These are phyloP conservation scores for Phengaris arion DNA, from an alignment of 2,888 invertebrate species.

Conservation along the genomic window DNA sequence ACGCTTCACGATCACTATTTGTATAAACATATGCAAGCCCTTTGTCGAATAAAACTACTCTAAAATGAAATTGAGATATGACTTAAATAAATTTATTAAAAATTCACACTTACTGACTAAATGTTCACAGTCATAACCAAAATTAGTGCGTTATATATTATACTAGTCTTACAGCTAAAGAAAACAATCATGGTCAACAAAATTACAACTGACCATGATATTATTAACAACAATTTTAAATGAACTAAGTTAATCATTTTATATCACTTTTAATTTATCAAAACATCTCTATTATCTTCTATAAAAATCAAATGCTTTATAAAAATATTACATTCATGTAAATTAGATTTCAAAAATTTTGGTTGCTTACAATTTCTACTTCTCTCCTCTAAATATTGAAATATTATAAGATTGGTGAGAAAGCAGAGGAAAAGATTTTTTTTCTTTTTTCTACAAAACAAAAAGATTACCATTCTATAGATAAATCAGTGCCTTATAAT, in stretches of 20 bases:
- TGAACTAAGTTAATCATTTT: background rate
- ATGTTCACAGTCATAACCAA: background rate
- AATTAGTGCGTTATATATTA: background rate
- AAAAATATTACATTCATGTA: conserved; percentile 11
- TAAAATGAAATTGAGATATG: background rate
- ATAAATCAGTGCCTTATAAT: conserved; percentile 2
- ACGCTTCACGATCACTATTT: too few species aligned
- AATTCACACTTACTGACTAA: background rate
- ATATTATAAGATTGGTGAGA: background rate
- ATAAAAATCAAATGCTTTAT: conserved; percentile 1
- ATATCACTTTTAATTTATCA: conserved; percentile 1
- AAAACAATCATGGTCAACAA: conserved; percentile 2
- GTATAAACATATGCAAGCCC: background rate
- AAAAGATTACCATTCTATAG: background rate
- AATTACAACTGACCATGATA: background rate
- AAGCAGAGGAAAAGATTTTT: background rate
- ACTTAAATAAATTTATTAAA: background rate
- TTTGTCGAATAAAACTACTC: background rate
- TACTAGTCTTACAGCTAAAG: background rate
- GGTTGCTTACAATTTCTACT: background rate
- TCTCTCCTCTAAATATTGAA: background rate
- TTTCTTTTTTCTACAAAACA: background rate
- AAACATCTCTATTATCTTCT: background rate
- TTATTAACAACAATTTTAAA: background rate
- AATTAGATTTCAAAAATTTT: conserved; percentile 13